Conservation (phyloP, 2,797 vertebrate species). For the Sebastes nivosus region DNA sequence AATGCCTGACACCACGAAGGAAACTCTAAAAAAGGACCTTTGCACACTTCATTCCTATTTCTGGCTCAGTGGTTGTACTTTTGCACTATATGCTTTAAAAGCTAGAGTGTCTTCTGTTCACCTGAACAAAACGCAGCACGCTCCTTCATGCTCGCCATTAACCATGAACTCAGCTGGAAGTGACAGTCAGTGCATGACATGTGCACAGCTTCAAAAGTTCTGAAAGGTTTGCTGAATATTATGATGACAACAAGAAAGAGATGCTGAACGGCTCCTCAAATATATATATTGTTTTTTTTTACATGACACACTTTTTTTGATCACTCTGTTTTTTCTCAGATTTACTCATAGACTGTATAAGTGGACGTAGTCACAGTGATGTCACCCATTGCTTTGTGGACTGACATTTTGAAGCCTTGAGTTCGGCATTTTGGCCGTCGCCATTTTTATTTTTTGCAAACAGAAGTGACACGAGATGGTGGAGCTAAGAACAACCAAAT, state of each 20-base stretch:
- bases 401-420: too few relatives aligned
- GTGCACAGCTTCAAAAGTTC: not conserved
- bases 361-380: too few relatives aligned
- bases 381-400: too few relatives aligned
- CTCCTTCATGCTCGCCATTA: conserved; percentile 26
- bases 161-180: conserved; percentile 19
- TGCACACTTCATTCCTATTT: conserved; percentile 28
- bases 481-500: too few relatives aligned
- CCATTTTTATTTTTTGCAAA: too few relatives aligned
- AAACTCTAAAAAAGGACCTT: conserved; percentile 15
- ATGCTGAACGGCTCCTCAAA: not conserved
- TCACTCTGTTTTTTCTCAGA: not conserved
- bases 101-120: conserved; percentile 28
- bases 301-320: not conserved
- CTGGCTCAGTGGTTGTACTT: conserved; percentile 42
- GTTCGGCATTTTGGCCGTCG: too few relatives aligned
- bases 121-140: conserved; percentile 15
- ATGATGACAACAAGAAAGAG: not conserved
- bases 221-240: not conserved
- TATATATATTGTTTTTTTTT: not conserved
- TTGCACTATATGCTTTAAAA: conserved; percentile 43
- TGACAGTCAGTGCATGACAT: not conserved
- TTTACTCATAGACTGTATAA: not conserved
- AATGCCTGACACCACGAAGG: not conserved
- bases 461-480: too few relatives aligned